These are phyloP conservation scores for Nettapus auritus DNA, from an alignment of 2,113 vertebrate species.

Conservation along the genomic window DNA sequence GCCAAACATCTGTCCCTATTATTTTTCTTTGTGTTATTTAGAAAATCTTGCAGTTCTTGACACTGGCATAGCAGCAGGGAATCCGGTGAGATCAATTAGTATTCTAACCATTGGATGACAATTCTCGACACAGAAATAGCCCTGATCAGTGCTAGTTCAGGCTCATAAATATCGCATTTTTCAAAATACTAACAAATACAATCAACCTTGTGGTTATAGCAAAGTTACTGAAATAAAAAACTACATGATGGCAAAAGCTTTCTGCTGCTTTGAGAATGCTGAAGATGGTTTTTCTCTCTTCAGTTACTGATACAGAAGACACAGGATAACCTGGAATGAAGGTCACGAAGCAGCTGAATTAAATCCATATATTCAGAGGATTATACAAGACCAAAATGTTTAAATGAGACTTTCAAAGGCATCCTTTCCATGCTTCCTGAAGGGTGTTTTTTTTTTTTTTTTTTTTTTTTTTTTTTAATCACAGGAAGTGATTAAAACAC, in stretches of 20 bases:
- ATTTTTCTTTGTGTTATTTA: not conserved
- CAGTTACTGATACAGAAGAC: not conserved
- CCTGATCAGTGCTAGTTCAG: not conserved
- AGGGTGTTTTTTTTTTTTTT: not conserved
- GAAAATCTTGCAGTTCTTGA: not conserved
- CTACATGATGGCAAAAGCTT: not conserved
- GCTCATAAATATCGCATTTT: not conserved
- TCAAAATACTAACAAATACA: not conserved
- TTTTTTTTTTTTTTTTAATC: not conserved
- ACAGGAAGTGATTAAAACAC: not conserved
- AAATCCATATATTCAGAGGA: not conserved
- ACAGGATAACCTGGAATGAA: not conserved
- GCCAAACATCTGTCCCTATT: constrained; percentile 25
- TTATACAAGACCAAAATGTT: not conserved
- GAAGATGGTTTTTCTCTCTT: not conserved
- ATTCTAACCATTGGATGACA: not conserved
- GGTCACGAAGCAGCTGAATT: not conserved
- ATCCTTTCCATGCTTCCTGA: not conserved
- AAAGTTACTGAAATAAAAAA: not conserved
- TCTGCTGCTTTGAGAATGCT: not conserved
- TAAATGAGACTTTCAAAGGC: not conserved
- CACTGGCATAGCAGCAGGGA: not conserved
- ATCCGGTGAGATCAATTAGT: not conserved
- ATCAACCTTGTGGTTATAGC: not conserved
- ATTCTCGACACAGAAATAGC: not conserved